Base-by-base conservation (phyloP, 2,888 invertebrate species). In the Galeopsomyia nigrocyanea region DNA sequence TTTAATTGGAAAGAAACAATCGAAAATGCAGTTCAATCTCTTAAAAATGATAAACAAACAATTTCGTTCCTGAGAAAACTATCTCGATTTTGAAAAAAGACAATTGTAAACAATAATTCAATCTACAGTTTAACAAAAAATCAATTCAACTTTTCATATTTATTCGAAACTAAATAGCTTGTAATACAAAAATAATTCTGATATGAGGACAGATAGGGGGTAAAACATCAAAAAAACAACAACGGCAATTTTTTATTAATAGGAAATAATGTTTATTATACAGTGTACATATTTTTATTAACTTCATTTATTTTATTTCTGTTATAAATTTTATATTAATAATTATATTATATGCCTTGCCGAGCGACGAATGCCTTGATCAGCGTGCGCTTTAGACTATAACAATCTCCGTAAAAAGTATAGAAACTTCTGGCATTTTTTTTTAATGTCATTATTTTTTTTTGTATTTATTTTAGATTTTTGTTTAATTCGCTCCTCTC, bases 231-330 rank as follows among this genome's bases (percentile, higher is more conserved):
- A 39, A 39, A 39, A 7, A 39, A 39, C 39, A 39, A 39, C 39
- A 39, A 39, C 10, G 10, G 13, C 7, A 39, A 39, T 57, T 68
- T 78, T 82, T 84, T 85, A 84, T 85, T 85, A 85, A 85, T 85
- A 85, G 85, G 84, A 85, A 85, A 85, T 85, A 85, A 85, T 85
- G 85, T 85, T 85, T 85, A 85, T 85, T 85, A 85, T 85, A 85
- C 85, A 85, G 85, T 85, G 84, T 84, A 85, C 85, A 85, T 85
- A 85, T 84, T 39, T 39, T 85, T 84, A 84, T 85, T 85, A 85
- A 85, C 85, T 85, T 85, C 85, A 84, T 85, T 85, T 83, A 85
- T 85, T 85, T 85, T 84, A 85, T 84, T 85, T 85, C 82, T 85
- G 84, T 85, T 85, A 85, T 85, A 85, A 85, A 85, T 85, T 85